Conservation (phyloP, 1,140 invertebrate genomes). For the Drosophila kikkawai region DNA sequence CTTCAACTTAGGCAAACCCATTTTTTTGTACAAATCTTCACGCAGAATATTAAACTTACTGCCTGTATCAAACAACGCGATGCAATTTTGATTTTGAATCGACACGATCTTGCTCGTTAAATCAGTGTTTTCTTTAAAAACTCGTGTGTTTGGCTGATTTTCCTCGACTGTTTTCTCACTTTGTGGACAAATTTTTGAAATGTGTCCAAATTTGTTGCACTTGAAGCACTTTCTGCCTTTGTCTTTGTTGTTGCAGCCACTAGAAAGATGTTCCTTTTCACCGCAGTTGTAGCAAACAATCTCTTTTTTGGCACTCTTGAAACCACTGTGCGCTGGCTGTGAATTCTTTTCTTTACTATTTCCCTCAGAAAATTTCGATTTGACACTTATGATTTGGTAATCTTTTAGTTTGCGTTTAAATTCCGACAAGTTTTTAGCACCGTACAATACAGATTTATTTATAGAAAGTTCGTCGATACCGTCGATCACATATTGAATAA, state of each 20-base stretch:
- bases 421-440: not conserved
- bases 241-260: not conserved
- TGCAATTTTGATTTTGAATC: not conserved
- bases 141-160: not conserved
- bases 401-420: not conserved
- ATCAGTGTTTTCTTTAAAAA: not conserved
- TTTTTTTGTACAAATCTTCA: not conserved
- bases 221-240: slow-evolving; percentile 3
- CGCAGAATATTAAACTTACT: not conserved
- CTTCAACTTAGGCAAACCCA: not conserved
- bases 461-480: too few relatives aligned
- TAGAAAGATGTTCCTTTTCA: not conserved
- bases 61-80: not conserved
- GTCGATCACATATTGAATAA: too few relatives aligned
- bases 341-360: not conserved
- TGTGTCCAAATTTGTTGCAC: not conserved
- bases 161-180: not conserved
- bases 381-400: not conserved
- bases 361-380: not conserved
- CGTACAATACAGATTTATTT: too few relatives aligned
- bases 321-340: not conserved
- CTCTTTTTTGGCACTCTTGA: not conserved
- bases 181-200: not conserved
- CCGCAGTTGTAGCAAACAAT: not conserved
- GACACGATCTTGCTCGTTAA: too few relatives aligned